Conservation (phyloP, 1,140 invertebrate species). For the Nautilus pompilius region DNA sequence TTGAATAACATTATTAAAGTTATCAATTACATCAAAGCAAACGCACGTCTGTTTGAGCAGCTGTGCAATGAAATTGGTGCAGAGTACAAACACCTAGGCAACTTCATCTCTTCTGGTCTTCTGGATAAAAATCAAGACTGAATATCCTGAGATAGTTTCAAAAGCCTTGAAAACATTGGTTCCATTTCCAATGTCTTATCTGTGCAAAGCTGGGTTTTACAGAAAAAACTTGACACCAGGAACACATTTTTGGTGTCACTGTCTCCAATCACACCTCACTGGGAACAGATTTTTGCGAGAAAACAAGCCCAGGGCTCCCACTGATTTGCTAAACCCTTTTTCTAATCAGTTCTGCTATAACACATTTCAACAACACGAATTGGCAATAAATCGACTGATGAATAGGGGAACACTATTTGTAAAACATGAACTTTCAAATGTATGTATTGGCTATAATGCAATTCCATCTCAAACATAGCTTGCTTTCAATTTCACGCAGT, state of each 20-base stretch:
- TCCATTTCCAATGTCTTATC: too few relatives aligned
- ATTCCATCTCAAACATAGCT: too few relatives aligned
- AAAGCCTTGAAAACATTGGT: too few relatives aligned
- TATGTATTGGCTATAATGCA: too few relatives aligned
- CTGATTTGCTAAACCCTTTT: neutral
- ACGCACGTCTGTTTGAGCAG: neutral
- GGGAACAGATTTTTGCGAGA: slow-evolving; percentile 19
- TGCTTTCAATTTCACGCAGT: too few relatives aligned
- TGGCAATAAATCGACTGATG: too few relatives aligned
- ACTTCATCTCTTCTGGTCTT: too few relatives aligned
- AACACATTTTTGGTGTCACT: neutral
- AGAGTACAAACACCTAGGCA: neutral
- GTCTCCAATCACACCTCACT: slow-evolving; percentile 1
- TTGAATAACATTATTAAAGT: neutral
- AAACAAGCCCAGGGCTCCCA: neutral
- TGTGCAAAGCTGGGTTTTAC: neutral
- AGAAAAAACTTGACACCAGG: neutral
- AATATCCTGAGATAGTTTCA: too few relatives aligned
- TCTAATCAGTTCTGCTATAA: too few relatives aligned
- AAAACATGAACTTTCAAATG: too few relatives aligned
- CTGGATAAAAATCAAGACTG: too few relatives aligned
- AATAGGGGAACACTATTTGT: too few relatives aligned
- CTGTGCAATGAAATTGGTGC: neutral
- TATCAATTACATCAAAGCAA: neutral
- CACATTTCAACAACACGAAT: neutral